Evolutionary conservation across 2,797 vertebrate species (phyloP), one percentile per base, ranked within the genome.

Genomic region (Sparus aurata): DNA sequence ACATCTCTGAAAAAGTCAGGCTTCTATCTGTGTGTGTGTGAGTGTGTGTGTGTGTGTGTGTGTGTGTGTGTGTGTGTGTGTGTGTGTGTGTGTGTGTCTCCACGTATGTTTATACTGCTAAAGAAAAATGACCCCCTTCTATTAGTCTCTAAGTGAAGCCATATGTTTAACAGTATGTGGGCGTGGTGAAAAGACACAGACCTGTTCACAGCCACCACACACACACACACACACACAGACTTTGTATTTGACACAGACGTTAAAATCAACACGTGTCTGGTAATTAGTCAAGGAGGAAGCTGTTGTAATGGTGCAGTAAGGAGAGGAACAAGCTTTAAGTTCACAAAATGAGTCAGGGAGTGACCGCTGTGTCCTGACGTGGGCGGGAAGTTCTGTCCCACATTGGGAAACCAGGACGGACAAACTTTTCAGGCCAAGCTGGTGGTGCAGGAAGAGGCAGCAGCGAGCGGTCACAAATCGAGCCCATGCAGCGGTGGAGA

Each of bases 81-180:
- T 67, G 27, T 60, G 64, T 23, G 15, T 60, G 60, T 59, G 34
- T 46, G 34, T 12, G 72, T 70, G 63, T 64, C 25, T 68, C 38
- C 68, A 57, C 1, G 1, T 79, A 84, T 86, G 71, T 85, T 83
- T 80, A 58, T 73, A 65, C 25, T 84, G 54, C 67, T 71, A 66
- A 82, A 84, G 75, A 89, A 77, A 86, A 89, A 86, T 87, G 73
- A 83, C 69, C 79, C 62, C 68, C 54, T 43, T 20, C 65, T 30
- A 90, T 89, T 87, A 84, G 69, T 53, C 23, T 34, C 64, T 91
- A 90, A 93, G 85, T 82, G 82, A 87, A 79, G 47, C 86, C 88
- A 91, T 83, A 86, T 91, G 87, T 86, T 75, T 3, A 84, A 71
- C 82, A 80, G 81, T 0, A 85, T 82, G 83, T 73, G 83, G 59